Evolutionary conservation across 2,888 invertebrate species (phyloP), one percentile per base, ranked within the genome.

Genomic region (Caenorhabditis afra): DNA sequence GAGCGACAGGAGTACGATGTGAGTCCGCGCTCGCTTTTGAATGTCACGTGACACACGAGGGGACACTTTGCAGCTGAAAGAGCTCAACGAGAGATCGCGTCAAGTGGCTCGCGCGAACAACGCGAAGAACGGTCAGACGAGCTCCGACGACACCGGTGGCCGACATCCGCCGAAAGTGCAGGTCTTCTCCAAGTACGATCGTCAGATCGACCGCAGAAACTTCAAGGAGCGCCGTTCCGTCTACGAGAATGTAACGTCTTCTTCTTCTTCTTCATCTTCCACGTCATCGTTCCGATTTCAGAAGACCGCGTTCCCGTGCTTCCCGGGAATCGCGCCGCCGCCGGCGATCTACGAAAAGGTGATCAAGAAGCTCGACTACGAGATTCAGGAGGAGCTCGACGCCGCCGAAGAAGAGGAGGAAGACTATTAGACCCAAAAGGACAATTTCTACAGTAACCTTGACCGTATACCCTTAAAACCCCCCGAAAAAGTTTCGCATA

Each of bases 101-200:
- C 89, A 90, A 83, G 88, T 87, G 22, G 84, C 86, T 8, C 73
- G 90, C 20, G 86, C 88, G 70, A 83, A 84, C 59, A 85, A 85
- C 39, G 77, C 81, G 57, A 86, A 87, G 81, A 90, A 90, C 71
- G 89, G 89, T 50, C 78, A 86, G 62, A 81, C 82, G 35, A 84
- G 87, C 41, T 58, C 53, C 14, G 84, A 84, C 44, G 87, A 88
- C 41, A 83, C 79, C 47, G 84, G 71, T 4, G 81, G 84, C 47
- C 81, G 87, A 64, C 80, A 83, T 64, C 84, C 84, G 96, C 96
- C 97, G 91, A 97, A 96, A 94, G 96, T 97, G 92, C 96, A 96
- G 94, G 95, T 97, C 91, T 96, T 96, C 92, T 96, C 96, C 93
- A 97, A 97, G 94, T 97, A 96, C 93, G 97, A 97, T 93, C 93